Percentiles rank a stretch among this genome's conserved stretches.
These are phyloP conservation scores for Sialia sialis DNA, from an alignment of 2,113 vertebrate genomes.

Conservation along the genomic window DNA sequence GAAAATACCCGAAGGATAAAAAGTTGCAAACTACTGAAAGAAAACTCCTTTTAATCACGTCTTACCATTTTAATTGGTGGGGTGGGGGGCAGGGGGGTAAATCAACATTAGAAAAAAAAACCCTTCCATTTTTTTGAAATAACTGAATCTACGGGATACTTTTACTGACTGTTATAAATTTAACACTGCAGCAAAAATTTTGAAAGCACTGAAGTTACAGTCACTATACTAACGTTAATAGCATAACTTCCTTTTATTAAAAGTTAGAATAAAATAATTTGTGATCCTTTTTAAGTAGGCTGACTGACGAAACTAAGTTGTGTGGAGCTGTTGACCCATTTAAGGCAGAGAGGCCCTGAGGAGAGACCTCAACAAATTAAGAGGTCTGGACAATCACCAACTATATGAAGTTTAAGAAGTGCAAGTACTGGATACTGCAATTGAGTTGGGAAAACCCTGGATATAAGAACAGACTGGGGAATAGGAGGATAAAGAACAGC, in stretches of 20 bases:
- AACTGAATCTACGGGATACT: not conserved
- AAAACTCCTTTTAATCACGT: not conserved
- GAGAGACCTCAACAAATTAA: not conserved
- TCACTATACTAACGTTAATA: not conserved
- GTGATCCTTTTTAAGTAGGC: not conserved
- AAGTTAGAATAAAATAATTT: not conserved
- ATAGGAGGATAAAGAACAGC: not conserved
- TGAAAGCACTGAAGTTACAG: not conserved
- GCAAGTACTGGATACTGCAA: not conserved
- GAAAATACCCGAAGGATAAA: not conserved
- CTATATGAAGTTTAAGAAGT: not conserved
- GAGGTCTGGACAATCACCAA: not conserved
- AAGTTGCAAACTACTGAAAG: not conserved
- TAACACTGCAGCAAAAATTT: not conserved
- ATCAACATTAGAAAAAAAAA: not conserved
- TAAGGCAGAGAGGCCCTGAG: not conserved
- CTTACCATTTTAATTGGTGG: not conserved
- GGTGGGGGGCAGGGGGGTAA: fast-evolving
- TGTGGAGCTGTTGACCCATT: not conserved
- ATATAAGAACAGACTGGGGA: not conserved
- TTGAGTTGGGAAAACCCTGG: not conserved
- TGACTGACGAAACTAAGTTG: not conserved
- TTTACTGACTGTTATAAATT: not conserved
- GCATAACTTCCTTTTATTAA: not conserved
- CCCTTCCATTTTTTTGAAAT: not conserved